Conservation (phyloP, 2,797 vertebrate species). For the Distichodus sexfasciatus region DNA sequence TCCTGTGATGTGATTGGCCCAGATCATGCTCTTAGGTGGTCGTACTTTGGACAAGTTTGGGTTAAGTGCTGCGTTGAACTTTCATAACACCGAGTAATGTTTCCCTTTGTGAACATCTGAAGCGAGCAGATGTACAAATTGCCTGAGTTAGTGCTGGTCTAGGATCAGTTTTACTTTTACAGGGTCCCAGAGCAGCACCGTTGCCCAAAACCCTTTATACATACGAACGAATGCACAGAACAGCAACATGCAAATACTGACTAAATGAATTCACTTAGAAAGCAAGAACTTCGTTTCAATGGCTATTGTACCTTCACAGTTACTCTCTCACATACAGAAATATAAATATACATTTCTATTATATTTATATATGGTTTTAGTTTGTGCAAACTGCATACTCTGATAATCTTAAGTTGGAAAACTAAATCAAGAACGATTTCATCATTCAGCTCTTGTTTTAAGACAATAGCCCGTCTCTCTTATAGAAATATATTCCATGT, state of each 20-base stretch:
- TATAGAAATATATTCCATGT: constrained; percentile 15
- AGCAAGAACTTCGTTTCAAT: neutral
- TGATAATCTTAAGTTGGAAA: constrained; percentile 16
- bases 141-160: neutral
- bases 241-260: constrained; percentile 15
- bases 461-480: neutral
- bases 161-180: neutral
- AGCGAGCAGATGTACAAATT: neutral
- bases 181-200: neutral
- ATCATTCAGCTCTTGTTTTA: neutral
- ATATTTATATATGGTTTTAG: constrained; percentile 12
- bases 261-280: constrained; percentile 1
- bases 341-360: constrained; percentile 7
- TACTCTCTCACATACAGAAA: neutral
- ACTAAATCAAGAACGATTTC: constrained; percentile 12
- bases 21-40: constrained; percentile 3
- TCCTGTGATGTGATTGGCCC: constrained; percentile 2
- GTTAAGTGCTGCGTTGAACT: neutral
- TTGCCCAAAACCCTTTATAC: neutral
- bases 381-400: neutral
- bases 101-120: neutral
- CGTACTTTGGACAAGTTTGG: constrained; percentile 9
- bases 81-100: neutral
- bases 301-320: neutral
- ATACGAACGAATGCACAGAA: constrained; percentile 21